Base-by-base conservation (phyloP, 2,888 invertebrate genomes). In the Ormia ochracea region DNA sequence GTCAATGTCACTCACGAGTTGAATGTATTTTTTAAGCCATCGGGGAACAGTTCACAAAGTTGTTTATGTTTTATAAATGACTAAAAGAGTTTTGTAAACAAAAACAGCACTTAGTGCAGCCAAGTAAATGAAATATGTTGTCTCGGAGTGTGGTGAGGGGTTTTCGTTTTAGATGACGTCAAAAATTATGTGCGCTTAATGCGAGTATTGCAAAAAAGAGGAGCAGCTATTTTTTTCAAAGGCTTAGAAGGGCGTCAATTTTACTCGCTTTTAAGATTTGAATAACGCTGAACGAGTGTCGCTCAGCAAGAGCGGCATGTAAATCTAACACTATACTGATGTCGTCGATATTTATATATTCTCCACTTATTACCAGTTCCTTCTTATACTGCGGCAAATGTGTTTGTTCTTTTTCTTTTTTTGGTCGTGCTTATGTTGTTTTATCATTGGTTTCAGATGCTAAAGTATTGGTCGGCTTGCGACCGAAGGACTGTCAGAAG, bases 401-500 rank as follows among this genome's bases (percentile, higher is more conserved):
- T 83, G 94, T 94, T 86, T 95, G 95, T 87, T 96, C 96, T 86
- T 97, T 96, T 82, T 98, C 85, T 96, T 93, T 87, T 94, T 94
- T 86, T 97, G 97, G 85, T 98, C 98, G 63, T 96, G 93, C 88
- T 98, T 97, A 89, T 98, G 98, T 87, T 96, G 96, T 82, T 96
- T 96, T 7, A 98, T 98, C 96, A 98, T 97, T 90, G 97, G 97
- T 0, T 98, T 98, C 78, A 99, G 90, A 97, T 98, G 84, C 95
- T 93, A 86, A 99, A 98, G 88, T 99, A 99, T 88, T 99, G 99
- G 90, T 99, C 99, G 1, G 99, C 99, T 91, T 99, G 99, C 0
- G 97, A 95, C 61, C 99, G 91, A 65, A 99, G 92, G 93, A 98
- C 99, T 58, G 99, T 99, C 87, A 99, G 91, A 69, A 99, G 95